These are phyloP conservation scores for Herminia tarsipennalis DNA, from an alignment of 2,888 invertebrate species.

Conservation along the genomic window DNA sequence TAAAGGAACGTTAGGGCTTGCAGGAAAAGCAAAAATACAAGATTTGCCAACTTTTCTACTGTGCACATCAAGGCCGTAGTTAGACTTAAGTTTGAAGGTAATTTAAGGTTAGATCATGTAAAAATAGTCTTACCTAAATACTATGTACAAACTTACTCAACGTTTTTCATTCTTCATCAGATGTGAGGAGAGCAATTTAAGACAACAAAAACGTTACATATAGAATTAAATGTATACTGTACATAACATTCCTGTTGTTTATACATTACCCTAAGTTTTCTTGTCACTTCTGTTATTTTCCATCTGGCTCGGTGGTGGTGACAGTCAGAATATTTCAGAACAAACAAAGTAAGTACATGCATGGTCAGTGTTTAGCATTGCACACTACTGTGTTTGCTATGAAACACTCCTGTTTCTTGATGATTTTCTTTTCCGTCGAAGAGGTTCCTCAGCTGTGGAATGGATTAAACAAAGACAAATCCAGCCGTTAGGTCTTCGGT, in stretches of 20 bases:
- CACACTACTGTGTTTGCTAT: constrained; percentile 85
- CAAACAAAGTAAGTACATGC: constrained; percentile 87
- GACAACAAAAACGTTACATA: constrained; percentile 87
- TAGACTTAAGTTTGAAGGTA: too few species aligned
- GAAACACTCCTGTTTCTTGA: constrained; percentile 71
- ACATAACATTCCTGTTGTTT: constrained; percentile 86
- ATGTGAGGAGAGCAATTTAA: constrained; percentile 81
- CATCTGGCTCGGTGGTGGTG: constrained; percentile 30
- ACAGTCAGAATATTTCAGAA: constrained; percentile 72
- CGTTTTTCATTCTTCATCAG: constrained; percentile 32
- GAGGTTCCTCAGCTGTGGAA: too few species aligned
- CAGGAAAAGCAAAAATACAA: too few species aligned
- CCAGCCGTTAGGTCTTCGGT: too few species aligned
- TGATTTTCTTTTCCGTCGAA: too few species aligned
- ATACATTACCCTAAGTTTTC: constrained; percentile 80
- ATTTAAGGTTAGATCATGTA: too few species aligned
- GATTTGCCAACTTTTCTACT: too few species aligned
- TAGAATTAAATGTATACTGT: constrained; percentile 83
- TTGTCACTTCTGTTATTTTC: constrained; percentile 5
- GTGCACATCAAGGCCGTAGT: too few species aligned
- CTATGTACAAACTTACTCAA: too few species aligned
- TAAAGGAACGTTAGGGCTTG: too few species aligned
- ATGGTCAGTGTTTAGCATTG: constrained; percentile 80
- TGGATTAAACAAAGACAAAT: too few species aligned
- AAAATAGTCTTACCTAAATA: too few species aligned